Evolutionary conservation across 2,888 invertebrate species (phyloP).

Genomic region (Scaptomyza caliginosa): DNA sequence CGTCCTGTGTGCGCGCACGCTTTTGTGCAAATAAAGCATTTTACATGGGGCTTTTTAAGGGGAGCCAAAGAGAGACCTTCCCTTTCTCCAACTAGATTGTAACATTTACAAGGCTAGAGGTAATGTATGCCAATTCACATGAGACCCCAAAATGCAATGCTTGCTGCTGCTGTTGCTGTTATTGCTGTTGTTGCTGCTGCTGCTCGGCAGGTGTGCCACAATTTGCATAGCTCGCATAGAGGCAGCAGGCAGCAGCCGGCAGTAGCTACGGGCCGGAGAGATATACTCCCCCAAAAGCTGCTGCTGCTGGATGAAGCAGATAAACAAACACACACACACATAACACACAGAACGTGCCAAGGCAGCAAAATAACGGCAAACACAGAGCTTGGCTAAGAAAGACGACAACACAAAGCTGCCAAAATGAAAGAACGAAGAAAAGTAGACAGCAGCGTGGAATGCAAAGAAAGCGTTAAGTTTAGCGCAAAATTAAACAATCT

Average conservation of each 20-base stretch:
- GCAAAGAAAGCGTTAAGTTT: conserved; percentile 76
- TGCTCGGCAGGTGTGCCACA: conserved; percentile 59
- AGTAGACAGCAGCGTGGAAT: conserved; percentile 12
- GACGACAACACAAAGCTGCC: conserved; percentile 33
- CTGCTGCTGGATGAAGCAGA: conserved; percentile 45
- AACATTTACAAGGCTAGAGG: conserved; percentile 68
- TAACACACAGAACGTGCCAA: conserved; percentile 59
- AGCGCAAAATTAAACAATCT: conserved; percentile 81
- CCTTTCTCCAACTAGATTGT: conserved; percentile 58
- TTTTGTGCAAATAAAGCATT: conserved; percentile 76
- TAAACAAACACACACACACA: conserved; percentile 40
- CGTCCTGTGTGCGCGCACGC: conserved; percentile 49
- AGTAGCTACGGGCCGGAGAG: conserved; percentile 5
- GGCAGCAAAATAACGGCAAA: conserved; percentile 67
- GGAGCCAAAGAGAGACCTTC: not conserved
- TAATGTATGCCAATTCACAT: conserved; percentile 76
- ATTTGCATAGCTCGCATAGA: conserved; percentile 53
- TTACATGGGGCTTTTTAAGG: conserved; percentile 38
- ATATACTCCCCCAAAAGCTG: conserved; percentile 28
- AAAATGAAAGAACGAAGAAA: conserved; percentile 11
- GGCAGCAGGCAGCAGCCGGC: not conserved
- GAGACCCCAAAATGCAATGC: conserved; percentile 54
- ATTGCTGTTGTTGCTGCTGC: too few species aligned
- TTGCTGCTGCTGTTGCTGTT: conserved; percentile 41
- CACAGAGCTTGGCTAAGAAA: conserved; percentile 17